A percentile compares a stretch with the other conserved stretches of the same genome.
Evolutionary conservation across 2,113 vertebrate genomes (phyloP).

Genomic region (Danionella cerebrum): DNA sequence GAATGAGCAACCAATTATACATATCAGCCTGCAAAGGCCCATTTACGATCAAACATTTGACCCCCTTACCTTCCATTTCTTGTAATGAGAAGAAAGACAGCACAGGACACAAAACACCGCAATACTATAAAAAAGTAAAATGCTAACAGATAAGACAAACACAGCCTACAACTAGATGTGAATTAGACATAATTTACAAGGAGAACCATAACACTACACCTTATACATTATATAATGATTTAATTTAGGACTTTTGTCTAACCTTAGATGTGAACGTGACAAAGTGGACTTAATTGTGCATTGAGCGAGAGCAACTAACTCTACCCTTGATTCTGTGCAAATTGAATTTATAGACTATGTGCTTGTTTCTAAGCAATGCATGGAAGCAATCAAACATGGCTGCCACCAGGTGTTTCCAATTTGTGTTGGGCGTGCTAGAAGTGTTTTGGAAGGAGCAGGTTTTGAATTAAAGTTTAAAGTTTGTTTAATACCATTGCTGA

Average conservation of each 20-base stretch:
- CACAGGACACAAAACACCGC: slow-evolving; percentile 44
- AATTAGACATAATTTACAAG: too few relatives aligned
- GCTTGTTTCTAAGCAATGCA: not conserved
- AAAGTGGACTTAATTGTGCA: slow-evolving; percentile 38
- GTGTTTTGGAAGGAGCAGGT: not conserved
- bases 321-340: not conserved
- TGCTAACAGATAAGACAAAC: not conserved
- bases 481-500: too few relatives aligned
- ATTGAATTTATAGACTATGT: slow-evolving; percentile 2
- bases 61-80: slow-evolving; percentile 46
- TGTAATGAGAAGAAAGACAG: slow-evolving; percentile 25
- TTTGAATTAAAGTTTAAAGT: not conserved
- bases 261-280: slow-evolving; percentile 44
- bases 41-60: too few relatives aligned
- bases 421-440: not conserved
- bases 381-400: slow-evolving; percentile 10
- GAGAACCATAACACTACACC: too few relatives aligned
- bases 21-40: not conserved
- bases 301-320: slow-evolving; percentile 27
- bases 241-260: too few relatives aligned
- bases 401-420: not conserved
- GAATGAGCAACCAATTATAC: not conserved
- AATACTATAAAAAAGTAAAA: slow-evolving; percentile 21
- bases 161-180: too few relatives aligned
- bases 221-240: too few relatives aligned